Conservation (phyloP, 2,113 vertebrate species). For the Rhipidura dahli region DNA sequence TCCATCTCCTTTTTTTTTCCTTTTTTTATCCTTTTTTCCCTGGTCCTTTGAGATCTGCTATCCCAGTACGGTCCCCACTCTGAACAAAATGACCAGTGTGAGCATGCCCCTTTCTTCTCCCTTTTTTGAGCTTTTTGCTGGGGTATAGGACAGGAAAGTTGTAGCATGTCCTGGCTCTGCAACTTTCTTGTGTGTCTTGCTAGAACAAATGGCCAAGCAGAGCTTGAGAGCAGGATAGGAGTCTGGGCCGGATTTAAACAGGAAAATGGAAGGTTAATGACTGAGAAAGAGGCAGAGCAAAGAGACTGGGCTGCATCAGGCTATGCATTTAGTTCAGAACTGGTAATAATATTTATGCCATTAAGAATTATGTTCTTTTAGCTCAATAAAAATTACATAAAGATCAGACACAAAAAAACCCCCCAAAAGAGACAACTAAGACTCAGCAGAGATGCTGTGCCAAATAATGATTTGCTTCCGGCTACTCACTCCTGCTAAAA, state of each 20-base stretch:
- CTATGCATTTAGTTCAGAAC: background rate
- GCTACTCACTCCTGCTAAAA: background rate
- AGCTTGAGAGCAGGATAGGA: background rate
- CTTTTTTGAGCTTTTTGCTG: background rate
- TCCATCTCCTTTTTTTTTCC: too few species aligned
- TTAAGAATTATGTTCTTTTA: background rate
- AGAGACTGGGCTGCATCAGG: background rate
- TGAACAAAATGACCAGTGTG: background rate
- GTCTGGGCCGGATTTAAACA: background rate
- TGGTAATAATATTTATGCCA: background rate
- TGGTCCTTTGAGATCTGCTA: background rate
- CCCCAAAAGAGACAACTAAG: background rate
- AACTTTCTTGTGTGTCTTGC: background rate
- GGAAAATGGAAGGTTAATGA: background rate
- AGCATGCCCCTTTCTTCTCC: background rate
- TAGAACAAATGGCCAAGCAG: background rate
- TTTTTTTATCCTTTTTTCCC: background rate
- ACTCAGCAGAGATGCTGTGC: background rate
- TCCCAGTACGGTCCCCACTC: background rate
- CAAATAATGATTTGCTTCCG: background rate
- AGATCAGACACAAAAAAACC: background rate
- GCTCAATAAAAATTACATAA: background rate
- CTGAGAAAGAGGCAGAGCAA: background rate
- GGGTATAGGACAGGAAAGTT: background rate
- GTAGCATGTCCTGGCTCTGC: background rate